These are phyloP conservation scores for Archaeoteleia sp. DNA, from an alignment of 2,888 invertebrate genomes.

Conservation along the genomic window DNA sequence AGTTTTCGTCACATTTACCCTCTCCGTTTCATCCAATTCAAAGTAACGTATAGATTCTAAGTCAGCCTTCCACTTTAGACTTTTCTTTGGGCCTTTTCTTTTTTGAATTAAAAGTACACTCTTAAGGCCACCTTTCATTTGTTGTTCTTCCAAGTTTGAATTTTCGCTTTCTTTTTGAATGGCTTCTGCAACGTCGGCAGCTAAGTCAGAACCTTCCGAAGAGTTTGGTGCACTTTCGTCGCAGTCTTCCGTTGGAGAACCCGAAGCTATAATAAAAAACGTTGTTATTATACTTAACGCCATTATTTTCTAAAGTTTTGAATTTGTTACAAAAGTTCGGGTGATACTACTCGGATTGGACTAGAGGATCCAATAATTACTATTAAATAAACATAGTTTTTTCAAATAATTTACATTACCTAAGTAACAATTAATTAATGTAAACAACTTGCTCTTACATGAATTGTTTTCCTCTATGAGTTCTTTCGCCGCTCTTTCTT, in stretches of 20 bases:
- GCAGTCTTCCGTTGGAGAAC: slow-evolving; percentile 66
- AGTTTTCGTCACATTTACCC: slow-evolving; percentile 94
- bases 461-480: no score
- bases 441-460: no score
- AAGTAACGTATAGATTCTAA: slow-evolving; percentile 91
- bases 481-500: no score
- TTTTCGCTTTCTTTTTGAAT: slow-evolving; percentile 56
- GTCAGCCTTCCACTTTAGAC: slow-evolving; percentile 88
- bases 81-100: slow-evolving; percentile 86
- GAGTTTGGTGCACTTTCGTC: slow-evolving; percentile 65
- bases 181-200: slow-evolving; percentile 54
- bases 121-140: slow-evolving; percentile 79
- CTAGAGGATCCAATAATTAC: no score
- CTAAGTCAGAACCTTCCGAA: slow-evolving; percentile 61
- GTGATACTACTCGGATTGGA: no score
- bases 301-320: no score
- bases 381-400: no score
- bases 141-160: slow-evolving; percentile 49
- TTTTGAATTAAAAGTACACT: slow-evolving; percentile 86
- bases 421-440: no score
- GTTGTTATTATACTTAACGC: no score
- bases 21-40: slow-evolving; percentile 95
- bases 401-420: no score
- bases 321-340: no score
- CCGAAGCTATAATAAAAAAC: no score